phyloP scores from a whole-genome alignment of 2,113 vertebrate species.

The Cavia aperea region DNA sequence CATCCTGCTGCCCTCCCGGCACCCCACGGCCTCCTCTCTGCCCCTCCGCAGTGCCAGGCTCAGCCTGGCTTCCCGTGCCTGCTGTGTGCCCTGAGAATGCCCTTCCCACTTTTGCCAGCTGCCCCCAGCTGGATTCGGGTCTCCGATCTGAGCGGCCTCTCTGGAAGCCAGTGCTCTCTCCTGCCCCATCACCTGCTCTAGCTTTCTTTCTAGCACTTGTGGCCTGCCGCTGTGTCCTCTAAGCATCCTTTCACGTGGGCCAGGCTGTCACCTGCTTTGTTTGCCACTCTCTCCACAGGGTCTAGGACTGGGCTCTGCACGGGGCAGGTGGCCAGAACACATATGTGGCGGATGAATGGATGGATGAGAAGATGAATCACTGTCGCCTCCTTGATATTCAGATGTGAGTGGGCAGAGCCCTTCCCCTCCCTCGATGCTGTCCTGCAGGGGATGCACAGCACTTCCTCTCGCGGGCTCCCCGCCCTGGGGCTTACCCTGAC shows the following conservation, averaged over 20 bases:
- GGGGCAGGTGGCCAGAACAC: neutral
- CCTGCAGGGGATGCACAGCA: neutral
- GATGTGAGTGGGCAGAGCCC: neutral
- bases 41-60: neutral
- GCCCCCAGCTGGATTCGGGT: neutral
- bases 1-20: neutral
- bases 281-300: neutral
- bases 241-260: neutral
- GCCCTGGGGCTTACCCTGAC: slow-evolving; percentile 84
- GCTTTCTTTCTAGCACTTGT: neutral
- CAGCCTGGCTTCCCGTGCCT: neutral
- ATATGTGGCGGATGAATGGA: slow-evolving; percentile 32
- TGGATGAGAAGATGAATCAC: slow-evolving; percentile 28
- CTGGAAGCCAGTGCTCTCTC: neutral
- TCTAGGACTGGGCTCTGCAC: neutral
- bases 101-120: neutral
- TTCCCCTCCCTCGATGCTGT: neutral
- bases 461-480: neutral
- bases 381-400: neutral
- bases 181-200: neutral
- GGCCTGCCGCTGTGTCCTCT: neutral
- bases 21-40: neutral
- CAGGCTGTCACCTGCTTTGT: neutral
- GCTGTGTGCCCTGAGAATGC: no score
- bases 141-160: neutral